Evolutionary conservation across 2,797 vertebrate species (phyloP).

Genomic region (Clarias laeviceps): DNA sequence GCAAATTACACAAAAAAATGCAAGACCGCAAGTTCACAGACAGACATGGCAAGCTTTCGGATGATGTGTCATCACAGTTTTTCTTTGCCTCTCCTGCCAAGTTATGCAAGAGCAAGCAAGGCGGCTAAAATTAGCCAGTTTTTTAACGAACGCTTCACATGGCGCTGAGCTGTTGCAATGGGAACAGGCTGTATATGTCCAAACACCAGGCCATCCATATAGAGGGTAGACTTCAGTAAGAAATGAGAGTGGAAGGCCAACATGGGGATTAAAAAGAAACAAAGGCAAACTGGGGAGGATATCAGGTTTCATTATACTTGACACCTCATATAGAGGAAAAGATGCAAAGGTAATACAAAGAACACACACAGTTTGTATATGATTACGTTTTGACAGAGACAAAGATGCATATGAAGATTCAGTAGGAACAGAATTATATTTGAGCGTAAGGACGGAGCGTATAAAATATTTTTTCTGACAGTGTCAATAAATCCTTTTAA

Average conservation of each 20-base stretch:
- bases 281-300: neutral
- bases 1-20: conserved; percentile 21
- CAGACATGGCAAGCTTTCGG: conserved; percentile 9
- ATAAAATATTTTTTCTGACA: neutral
- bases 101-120: conserved; percentile 21
- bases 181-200: conserved; percentile 29
- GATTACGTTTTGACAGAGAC: neutral
- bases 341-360: neutral
- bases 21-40: conserved; percentile 3
- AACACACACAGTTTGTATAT: neutral
- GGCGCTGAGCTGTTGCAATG: conserved; percentile 9
- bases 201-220: conserved; percentile 1
- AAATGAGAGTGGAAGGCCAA: neutral
- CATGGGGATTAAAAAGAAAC: neutral
- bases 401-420: neutral
- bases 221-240: neutral
- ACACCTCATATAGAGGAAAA: neutral
- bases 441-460: neutral
- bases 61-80: conserved; percentile 15
- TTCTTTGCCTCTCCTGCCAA: conserved; percentile 21
- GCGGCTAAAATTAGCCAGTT: conserved; percentile 28
- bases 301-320: neutral
- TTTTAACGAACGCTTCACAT: conserved; percentile 17
- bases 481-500: neutral
- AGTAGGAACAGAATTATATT: neutral